A percentile compares a stretch with the other conserved stretches of the same genome.
Evolutionary conservation across 2,113 vertebrate genomes (phyloP).

Genomic region (Dinomys branickii): DNA sequence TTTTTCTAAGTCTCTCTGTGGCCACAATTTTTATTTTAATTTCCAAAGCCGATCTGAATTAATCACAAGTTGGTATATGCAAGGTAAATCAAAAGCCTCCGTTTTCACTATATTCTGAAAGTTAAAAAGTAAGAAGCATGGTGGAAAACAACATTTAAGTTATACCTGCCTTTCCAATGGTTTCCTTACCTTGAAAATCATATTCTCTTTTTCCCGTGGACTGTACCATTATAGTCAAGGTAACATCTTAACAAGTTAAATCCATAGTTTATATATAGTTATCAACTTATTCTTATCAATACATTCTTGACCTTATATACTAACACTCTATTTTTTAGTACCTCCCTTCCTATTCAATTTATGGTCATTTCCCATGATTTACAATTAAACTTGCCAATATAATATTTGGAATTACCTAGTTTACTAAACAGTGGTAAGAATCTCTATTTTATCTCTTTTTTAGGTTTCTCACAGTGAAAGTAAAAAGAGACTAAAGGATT

Average conservation of each 20-base stretch:
- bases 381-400: background rate
- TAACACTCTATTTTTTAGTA: background rate
- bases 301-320: background rate
- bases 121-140: background rate
- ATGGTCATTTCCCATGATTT: background rate
- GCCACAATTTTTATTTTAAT: background rate
- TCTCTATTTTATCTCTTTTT: fast-evolving
- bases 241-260: background rate
- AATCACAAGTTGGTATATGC: background rate
- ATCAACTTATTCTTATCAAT: background rate
- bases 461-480: fast-evolving
- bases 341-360: background rate
- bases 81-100: background rate
- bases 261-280: background rate
- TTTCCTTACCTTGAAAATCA: background rate
- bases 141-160: background rate
- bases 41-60: background rate
- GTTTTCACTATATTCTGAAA: background rate
- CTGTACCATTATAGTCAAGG: background rate
- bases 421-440: background rate
- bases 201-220: background rate
- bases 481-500: background rate
- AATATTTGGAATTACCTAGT: background rate
- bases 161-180: background rate
- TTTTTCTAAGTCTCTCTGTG: background rate